These are phyloP conservation scores for Galemys pyrenaicus DNA, from an alignment of 2,113 vertebrate species.

Conservation along the genomic window DNA sequence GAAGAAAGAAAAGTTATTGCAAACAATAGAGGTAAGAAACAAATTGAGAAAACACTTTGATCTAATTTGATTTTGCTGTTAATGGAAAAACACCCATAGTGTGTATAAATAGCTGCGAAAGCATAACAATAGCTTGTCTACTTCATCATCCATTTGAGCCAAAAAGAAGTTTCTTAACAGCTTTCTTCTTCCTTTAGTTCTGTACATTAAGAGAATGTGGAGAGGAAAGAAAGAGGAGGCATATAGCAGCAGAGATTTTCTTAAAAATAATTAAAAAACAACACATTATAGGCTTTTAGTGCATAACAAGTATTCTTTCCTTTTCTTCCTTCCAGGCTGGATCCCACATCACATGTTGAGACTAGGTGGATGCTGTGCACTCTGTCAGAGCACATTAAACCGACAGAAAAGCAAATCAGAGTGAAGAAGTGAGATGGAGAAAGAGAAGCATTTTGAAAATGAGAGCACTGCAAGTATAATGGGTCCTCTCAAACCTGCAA, in stretches of 20 bases:
- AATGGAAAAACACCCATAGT: constrained; percentile 16
- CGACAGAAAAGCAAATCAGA: neutral
- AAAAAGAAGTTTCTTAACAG: constrained; percentile 27
- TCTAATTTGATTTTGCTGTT: constrained; percentile 50
- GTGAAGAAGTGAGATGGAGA: neutral
- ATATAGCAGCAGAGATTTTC: neutral
- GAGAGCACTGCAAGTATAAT: neutral
- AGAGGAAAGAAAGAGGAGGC: neutral
- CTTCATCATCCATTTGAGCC: neutral
- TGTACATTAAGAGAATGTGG: neutral
- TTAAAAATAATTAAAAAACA: neutral
- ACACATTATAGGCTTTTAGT: neutral
- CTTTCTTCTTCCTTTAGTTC: neutral
- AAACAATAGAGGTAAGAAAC: constrained; percentile 42
- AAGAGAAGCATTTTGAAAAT: neutral
- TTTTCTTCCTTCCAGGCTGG: neutral
- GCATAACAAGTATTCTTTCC: neutral
- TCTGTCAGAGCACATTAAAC: neutral
- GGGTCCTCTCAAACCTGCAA: neutral
- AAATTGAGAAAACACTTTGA: constrained; percentile 37
- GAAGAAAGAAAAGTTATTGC: constrained; percentile 58
- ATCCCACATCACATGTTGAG: neutral
- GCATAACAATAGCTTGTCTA: neutral
- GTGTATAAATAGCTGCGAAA: neutral
- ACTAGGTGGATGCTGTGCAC: neutral